These are phyloP conservation scores for Callipepla squamata DNA, from an alignment of 2,113 vertebrate species.

Conservation along the genomic window DNA sequence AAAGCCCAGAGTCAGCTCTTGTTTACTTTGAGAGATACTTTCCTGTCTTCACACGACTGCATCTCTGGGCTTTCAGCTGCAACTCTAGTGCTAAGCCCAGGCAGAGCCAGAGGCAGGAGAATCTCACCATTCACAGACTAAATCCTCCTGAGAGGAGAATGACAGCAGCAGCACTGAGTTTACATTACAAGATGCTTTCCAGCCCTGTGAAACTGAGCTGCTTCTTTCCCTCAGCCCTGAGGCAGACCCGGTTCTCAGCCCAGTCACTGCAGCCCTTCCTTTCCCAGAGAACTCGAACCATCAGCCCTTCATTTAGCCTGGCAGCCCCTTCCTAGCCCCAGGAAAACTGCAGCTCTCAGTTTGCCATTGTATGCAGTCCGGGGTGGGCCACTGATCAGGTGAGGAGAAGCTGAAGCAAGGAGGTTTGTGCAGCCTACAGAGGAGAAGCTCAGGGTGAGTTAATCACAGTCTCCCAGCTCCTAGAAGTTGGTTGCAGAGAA, in stretches of 20 bases:
- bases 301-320: background rate
- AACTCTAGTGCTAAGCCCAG: background rate
- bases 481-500: background rate
- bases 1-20: background rate
- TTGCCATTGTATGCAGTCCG: background rate
- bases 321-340: background rate
- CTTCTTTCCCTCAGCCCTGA: background rate
- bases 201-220: background rate
- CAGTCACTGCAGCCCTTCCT: accelerated
- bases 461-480: background rate
- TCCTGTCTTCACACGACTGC: background rate
- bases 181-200: background rate
- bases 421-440: background rate
- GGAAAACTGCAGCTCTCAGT: background rate
- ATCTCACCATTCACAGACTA: background rate
- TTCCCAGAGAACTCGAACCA: background rate
- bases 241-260: background rate
- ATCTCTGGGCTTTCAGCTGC: background rate
- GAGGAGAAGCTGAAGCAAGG: background rate
- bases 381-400: background rate
- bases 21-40: background rate
- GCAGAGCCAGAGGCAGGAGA: background rate
- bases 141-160: background rate
- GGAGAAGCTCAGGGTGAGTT: background rate
- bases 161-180: accelerated